phyloP scores from a whole-genome alignment of 2,888 invertebrate species.

The Resseliella maxima region DNA sequence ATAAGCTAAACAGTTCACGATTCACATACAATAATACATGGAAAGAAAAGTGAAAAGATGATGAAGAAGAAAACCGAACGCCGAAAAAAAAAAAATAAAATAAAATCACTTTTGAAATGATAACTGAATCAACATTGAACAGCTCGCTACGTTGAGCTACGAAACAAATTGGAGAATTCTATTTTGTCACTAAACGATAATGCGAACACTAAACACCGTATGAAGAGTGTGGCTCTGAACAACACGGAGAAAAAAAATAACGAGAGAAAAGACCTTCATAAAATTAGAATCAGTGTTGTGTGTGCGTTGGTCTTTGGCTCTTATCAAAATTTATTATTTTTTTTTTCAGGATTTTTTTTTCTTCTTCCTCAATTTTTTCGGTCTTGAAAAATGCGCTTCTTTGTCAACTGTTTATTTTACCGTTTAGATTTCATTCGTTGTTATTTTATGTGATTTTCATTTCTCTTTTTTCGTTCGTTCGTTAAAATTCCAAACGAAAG shows the following conservation, averaged over 20 bases:
- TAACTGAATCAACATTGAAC: conserved; percentile 42
- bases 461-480: not conserved
- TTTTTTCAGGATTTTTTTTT: conserved; percentile 35
- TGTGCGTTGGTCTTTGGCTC: conserved; percentile 26
- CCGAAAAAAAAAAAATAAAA: too few relatives aligned
- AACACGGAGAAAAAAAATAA: too few relatives aligned
- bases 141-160: not conserved
- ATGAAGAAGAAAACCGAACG: not conserved
- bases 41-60: too few relatives aligned
- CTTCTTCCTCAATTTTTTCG: not conserved
- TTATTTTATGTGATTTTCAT: not conserved
- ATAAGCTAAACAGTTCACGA: not conserved
- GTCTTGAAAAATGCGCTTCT: not conserved
- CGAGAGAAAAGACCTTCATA: not conserved
- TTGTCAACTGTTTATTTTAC: conserved; percentile 39
- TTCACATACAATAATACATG: too few relatives aligned
- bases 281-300: conserved; percentile 43
- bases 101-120: conserved; percentile 1
- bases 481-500: not conserved
- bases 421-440: not conserved
- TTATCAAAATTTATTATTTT: conserved; percentile 55
- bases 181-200: conserved; percentile 32
- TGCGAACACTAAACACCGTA: not conserved
- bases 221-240: not conserved
- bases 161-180: conserved; percentile 49